Conservation (phyloP, 2,888 invertebrate genomes). For the Epirrhoe tristata region DNA sequence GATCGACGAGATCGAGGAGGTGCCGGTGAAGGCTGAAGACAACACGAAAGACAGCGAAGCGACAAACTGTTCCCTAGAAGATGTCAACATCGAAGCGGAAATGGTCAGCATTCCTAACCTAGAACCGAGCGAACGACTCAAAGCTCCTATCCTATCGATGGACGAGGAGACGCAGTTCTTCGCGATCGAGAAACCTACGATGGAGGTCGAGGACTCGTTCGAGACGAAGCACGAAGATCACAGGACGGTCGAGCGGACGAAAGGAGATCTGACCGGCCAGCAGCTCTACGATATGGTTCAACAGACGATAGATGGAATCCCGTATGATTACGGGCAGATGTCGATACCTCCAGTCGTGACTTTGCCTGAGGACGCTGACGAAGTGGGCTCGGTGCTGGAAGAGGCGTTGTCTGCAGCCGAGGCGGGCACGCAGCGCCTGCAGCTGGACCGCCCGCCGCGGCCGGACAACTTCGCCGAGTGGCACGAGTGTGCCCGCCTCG, state of each 20-base stretch:
- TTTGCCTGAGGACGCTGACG: constrained; percentile 44
- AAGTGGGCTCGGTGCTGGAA: constrained; percentile 45
- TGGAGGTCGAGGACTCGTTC: constrained; percentile 49
- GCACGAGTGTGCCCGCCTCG: constrained; percentile 94
- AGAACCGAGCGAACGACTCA: constrained; percentile 71
- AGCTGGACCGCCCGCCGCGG: constrained; percentile 61
- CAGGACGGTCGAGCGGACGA: constrained; percentile 78
- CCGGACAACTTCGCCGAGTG: constrained; percentile 92
- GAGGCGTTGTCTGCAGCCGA: constrained; percentile 37
- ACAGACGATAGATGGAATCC: constrained; percentile 52
- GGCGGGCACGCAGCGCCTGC: constrained; percentile 49
- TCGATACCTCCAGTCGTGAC: constrained; percentile 60
- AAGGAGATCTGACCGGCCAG: constrained; percentile 62
- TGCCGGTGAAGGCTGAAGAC: constrained; percentile 6
- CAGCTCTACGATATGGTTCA: constrained; percentile 58
- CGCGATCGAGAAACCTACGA: constrained; percentile 28
- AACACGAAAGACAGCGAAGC: constrained; percentile 25
- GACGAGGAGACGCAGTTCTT: constrained; percentile 60
- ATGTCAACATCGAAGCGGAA: constrained; percentile 43
- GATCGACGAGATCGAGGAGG: constrained; percentile 46
- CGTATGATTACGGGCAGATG: constrained; percentile 61
- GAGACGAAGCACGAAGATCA: constrained; percentile 60
- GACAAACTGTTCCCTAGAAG: constrained; percentile 27
- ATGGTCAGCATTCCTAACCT: constrained; percentile 54
- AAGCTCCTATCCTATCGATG: constrained; percentile 61